phyloP scores from a whole-genome alignment of 1,140 invertebrate genomes.

The Nymphalis io region DNA sequence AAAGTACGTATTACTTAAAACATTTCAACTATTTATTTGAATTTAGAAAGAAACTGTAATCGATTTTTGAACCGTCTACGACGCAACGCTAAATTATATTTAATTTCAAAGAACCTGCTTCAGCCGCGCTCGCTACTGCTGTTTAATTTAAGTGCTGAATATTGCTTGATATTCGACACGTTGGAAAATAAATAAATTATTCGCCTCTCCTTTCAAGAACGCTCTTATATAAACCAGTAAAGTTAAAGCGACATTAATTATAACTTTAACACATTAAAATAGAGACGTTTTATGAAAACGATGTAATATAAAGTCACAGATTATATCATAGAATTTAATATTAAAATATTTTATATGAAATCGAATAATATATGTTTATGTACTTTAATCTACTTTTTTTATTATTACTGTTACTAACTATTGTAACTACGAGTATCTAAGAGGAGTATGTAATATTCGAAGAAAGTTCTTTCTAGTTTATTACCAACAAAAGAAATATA shows the following conservation, averaged over 20 bases:
- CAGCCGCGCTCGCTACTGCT: constrained; percentile 18
- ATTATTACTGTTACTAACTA: too few relatives aligned
- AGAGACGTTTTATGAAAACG: neutral
- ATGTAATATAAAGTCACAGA: neutral
- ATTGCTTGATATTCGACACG: constrained; percentile 28
- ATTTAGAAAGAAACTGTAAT: neutral
- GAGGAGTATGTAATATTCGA: too few relatives aligned
- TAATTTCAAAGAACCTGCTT: constrained; percentile 26
- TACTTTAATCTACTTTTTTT: too few relatives aligned
- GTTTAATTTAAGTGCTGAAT: constrained; percentile 31
- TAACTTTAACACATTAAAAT: neutral
- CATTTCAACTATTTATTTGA: too few relatives aligned
- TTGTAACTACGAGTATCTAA: too few relatives aligned
- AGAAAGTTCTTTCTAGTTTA: too few relatives aligned
- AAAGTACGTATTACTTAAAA: too few relatives aligned
- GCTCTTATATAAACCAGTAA: constrained; percentile 18
- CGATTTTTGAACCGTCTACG: neutral
- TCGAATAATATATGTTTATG: too few relatives aligned
- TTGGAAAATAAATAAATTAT: constrained; percentile 32
- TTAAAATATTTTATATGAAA: too few relatives aligned
- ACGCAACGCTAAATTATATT: constrained; percentile 23
- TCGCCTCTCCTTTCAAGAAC: constrained; percentile 14
- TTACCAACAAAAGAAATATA: too few relatives aligned
- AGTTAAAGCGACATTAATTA: constrained; percentile 10
- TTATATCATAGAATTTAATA: too few relatives aligned